These are phyloP conservation scores for Ameiurus melas DNA, from an alignment of 2,113 vertebrate genomes.

Conservation along the genomic window DNA sequence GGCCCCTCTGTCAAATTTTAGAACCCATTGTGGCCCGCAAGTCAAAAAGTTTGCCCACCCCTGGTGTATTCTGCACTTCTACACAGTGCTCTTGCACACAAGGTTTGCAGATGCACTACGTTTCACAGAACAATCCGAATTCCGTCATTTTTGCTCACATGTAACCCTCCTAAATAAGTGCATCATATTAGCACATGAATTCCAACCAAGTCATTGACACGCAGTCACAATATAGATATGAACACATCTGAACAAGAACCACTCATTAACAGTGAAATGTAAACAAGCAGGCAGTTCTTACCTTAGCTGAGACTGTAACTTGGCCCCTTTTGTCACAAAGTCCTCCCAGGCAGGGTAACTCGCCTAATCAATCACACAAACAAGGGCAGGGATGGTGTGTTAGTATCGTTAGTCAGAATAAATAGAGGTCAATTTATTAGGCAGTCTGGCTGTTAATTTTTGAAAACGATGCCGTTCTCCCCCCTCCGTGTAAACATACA, in stretches of 20 bases:
- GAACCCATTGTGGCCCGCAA: no score
- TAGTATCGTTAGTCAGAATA: conserved; percentile 22
- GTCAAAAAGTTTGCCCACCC: no score
- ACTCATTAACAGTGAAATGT: background rate
- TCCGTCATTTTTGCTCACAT: background rate
- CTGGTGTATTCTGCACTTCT: background rate
- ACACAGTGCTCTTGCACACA: background rate
- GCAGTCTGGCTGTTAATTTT: no score
- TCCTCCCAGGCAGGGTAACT: conserved; percentile 85
- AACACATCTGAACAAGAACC: background rate
- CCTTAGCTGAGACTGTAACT: conserved; percentile 82
- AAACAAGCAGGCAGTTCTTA: conserved; percentile 53
- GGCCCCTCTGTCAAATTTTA: no score
- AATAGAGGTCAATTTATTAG: conserved; percentile 24
- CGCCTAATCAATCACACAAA: conserved; percentile 63
- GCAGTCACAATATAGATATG: background rate
- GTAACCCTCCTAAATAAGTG: background rate
- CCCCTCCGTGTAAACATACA: no score
- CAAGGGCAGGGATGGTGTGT: background rate
- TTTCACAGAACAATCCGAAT: background rate
- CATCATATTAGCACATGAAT: background rate
- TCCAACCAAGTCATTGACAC: background rate
- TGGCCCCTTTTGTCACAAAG: conserved; percentile 80
- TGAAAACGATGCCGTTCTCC: no score
- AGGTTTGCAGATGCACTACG: background rate